phyloP scores from a whole-genome alignment of 2,888 invertebrate genomes.

The Hermaeophaga mercurialis region DNA sequence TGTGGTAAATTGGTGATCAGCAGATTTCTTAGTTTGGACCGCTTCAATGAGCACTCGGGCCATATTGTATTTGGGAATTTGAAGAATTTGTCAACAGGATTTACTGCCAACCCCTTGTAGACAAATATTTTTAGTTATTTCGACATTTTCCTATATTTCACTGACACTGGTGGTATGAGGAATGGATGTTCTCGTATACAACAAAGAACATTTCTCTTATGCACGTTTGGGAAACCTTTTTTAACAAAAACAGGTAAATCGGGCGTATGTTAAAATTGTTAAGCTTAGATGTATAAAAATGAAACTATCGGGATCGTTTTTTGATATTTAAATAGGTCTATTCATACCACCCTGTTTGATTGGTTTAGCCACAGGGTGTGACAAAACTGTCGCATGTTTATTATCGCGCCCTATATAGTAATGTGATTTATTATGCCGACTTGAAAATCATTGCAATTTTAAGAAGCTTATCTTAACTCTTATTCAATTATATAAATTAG shows the following conservation, averaged over 20 bases:
- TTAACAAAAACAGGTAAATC: too few species aligned
- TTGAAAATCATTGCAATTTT: slow-evolving; percentile 43
- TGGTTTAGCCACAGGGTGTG: slow-evolving; percentile 35
- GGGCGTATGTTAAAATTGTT: too few species aligned
- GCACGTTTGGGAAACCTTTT: too few species aligned
- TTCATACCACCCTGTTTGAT: slow-evolving; percentile 12
- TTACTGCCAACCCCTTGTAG: slow-evolving; percentile 44
- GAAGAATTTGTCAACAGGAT: slow-evolving; percentile 54
- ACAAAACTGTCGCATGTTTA: slow-evolving; percentile 30
- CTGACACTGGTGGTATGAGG: slow-evolving; percentile 11
- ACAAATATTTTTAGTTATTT: slow-evolving; percentile 17
- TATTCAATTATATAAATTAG: slow-evolving; percentile 45
- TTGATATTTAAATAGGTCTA: slow-evolving; percentile 16
- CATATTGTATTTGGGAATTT: slow-evolving; percentile 52
- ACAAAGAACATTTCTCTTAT: too few species aligned
- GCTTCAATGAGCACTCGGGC: slow-evolving; percentile 47
- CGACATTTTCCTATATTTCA: slow-evolving; percentile 21
- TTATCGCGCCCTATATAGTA: slow-evolving; percentile 40
- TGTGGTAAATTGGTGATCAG: slow-evolving; percentile 56
- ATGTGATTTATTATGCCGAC: slow-evolving; percentile 41
- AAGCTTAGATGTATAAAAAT: too few species aligned
- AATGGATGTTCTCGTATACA: not conserved
- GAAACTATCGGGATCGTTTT: too few species aligned
- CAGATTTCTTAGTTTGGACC: slow-evolving; percentile 47
- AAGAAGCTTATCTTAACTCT: slow-evolving; percentile 48